Base-by-base conservation (phyloP, 2,113 vertebrate genomes). In the Equus quagga region DNA sequence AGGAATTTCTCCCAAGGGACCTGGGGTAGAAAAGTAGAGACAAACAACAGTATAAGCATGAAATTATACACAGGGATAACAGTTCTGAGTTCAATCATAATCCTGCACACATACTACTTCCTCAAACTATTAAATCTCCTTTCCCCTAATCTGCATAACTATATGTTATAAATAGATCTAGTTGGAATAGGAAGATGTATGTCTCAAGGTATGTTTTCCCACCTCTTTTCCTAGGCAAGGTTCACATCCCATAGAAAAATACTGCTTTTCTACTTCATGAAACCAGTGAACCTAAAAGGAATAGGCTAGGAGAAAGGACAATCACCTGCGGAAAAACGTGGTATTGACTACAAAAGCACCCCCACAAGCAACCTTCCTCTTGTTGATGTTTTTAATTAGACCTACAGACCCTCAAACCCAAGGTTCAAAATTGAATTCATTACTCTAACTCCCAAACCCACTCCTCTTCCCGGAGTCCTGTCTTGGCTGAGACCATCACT, bases 11-110 rank as follows among this genome's bases (percentile, higher is more conserved):
- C 54, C 65, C 70, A 78, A 92, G 69, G 67, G 81, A 95, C 91
- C 97, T 98, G 76, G 28, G 36, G 76, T 26, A 93, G 72, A 94
- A 70, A 86, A 51, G 19, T 0, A 92, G 82, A 97, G 93, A 91
- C 49, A 94, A 64, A 92, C 17, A 75, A 69, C 9, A 72, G 36
- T 11, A 2, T 95, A 60, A 96, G 94, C 44, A 33, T 7, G 33
- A 46, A 70, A 33, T n/a, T n/a, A 49, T 4, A 23, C 13, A 60
- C 31, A 54, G 11, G 10, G n/a, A 17, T 12, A 49, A 64, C 8
- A 62, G 41, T 58, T 93, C 11, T 87, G 49, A 79, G 82, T 54
- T 56, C 9, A 79, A 10, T 33, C 60, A 19, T 28, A 21, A 36
- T 65, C 51, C 41, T 54, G 19, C 8, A 21, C 15, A 72, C 0